A percentile compares a stretch with the other conserved stretches of the same genome.
These are phyloP conservation scores for Bemisia tabaci DNA, from an alignment of 1,140 invertebrate species.

Conservation along the genomic window DNA sequence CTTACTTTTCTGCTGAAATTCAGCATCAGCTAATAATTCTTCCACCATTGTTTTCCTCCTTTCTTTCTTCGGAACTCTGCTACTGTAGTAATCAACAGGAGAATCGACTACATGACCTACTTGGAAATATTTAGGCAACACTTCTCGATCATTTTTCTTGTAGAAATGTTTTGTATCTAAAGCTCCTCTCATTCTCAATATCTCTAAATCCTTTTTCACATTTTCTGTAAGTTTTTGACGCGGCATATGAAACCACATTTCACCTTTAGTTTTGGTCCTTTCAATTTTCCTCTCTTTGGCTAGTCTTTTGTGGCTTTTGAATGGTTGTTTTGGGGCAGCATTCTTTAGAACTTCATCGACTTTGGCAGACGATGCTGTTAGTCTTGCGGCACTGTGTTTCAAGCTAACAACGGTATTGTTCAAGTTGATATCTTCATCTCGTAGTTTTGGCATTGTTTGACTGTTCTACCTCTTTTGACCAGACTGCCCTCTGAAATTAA, in stretches of 20 bases:
- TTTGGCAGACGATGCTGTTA: neutral
- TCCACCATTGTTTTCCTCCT: conserved; percentile 81
- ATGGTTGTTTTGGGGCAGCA: neutral
- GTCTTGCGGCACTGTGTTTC: neutral
- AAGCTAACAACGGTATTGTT: neutral
- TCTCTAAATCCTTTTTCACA: conserved; percentile 66
- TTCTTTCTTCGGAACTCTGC: conserved; percentile 68
- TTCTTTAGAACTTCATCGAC: neutral
- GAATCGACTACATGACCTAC: conserved; percentile 59
- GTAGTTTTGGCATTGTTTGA: neutral
- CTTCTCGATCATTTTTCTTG: conserved; percentile 78
- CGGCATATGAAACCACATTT: conserved; percentile 73
- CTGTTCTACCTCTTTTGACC: no score
- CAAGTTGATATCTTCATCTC: neutral
- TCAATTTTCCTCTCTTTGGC: conserved; percentile 24
- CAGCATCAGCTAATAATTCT: conserved; percentile 76
- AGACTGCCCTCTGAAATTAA: no score
- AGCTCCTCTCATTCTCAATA: conserved; percentile 82
- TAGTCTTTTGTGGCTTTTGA: neutral
- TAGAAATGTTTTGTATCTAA: conserved; percentile 88
- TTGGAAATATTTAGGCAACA: conserved; percentile 84
- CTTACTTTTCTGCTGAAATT: conserved; percentile 75
- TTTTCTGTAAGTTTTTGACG: conserved; percentile 81
- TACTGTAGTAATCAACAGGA: conserved; percentile 53
- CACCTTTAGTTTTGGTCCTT: conserved; percentile 63